These are phyloP conservation scores for Acanthosepion pharaonis DNA, from an alignment of 2,888 invertebrate species.

Conservation along the genomic window DNA sequence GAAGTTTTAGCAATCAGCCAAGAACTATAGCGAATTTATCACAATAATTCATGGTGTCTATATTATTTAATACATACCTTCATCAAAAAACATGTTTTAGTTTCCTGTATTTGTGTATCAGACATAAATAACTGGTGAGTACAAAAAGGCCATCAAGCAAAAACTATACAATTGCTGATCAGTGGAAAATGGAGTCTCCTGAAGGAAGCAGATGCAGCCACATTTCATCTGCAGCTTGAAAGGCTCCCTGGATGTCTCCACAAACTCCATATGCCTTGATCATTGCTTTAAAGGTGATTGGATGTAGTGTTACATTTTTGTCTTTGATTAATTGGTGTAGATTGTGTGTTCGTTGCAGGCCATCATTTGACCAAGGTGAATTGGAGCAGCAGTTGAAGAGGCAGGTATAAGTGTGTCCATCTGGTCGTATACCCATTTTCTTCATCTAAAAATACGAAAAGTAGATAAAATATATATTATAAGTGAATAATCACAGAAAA, in stretches of 20 bases:
- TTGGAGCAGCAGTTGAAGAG: conserved; percentile 92
- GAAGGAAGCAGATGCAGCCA: conserved; percentile 76
- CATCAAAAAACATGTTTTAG: conserved; percentile 87
- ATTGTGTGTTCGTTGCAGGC: conserved; percentile 81
- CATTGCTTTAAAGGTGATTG: conserved; percentile 88
- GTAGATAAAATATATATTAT: background rate
- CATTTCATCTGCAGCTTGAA: conserved; percentile 90
- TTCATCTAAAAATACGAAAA: conserved; percentile 80
- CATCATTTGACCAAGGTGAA: conserved; percentile 81
- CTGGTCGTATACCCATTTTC: conserved; percentile 81
- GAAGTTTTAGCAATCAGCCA: no score
- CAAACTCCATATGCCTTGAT: conserved; percentile 92
- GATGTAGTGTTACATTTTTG: conserved; percentile 81
- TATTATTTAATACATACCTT: no score
- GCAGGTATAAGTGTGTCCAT: conserved; percentile 85
- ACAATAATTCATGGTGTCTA: background rate
- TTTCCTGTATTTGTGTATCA: conserved; percentile 85
- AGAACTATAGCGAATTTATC: no score
- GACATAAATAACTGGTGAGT: no score
- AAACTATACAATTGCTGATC: conserved; percentile 84
- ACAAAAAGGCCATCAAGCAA: conserved; percentile 89
- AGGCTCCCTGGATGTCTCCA: conserved; percentile 85
- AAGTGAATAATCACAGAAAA: no score
- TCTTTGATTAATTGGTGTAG: conserved; percentile 82
- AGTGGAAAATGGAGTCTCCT: no score